A percentile compares a stretch with the other conserved stretches of the same genome.
phyloP scores from a whole-genome alignment of 2,113 vertebrate genomes.

The Rattus rattus region DNA sequence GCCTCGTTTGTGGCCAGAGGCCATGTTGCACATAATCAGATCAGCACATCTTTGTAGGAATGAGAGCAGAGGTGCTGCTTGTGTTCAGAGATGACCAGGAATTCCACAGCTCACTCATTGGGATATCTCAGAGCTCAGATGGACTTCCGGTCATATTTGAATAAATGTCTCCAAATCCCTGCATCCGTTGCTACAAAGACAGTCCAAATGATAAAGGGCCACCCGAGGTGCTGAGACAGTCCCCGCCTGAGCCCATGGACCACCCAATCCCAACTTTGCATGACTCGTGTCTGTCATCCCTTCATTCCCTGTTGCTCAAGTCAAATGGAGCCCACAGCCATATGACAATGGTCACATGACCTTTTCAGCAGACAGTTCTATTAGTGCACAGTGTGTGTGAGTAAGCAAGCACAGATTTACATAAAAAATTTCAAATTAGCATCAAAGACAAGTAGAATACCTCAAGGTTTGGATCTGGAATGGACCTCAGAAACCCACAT shows the following conservation, averaged over 20 bases:
- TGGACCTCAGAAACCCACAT: neutral
- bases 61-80: neutral
- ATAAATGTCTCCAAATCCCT: neutral
- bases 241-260: neutral
- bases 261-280: neutral
- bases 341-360: neutral
- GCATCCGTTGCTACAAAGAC: neutral
- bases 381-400: neutral
- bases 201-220: constrained; percentile 30
- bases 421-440: constrained; percentile 16
- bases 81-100: neutral
- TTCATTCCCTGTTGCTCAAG: neutral
- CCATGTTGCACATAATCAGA: neutral
- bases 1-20: neutral
- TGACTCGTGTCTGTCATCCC: neutral
- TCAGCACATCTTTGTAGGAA: constrained; percentile 25
- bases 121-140: neutral
- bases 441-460: neutral
- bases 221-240: neutral
- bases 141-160: neutral
- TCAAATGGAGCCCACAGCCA: neutral
- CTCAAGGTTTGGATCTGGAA: neutral
- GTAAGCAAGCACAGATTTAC: neutral
- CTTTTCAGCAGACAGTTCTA: neutral
- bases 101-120: neutral